Evolutionary conservation across 2,113 vertebrate genomes (phyloP), one percentile per base, ranked within the genome.

Genomic region (Engystomops pustulosus): DNA sequence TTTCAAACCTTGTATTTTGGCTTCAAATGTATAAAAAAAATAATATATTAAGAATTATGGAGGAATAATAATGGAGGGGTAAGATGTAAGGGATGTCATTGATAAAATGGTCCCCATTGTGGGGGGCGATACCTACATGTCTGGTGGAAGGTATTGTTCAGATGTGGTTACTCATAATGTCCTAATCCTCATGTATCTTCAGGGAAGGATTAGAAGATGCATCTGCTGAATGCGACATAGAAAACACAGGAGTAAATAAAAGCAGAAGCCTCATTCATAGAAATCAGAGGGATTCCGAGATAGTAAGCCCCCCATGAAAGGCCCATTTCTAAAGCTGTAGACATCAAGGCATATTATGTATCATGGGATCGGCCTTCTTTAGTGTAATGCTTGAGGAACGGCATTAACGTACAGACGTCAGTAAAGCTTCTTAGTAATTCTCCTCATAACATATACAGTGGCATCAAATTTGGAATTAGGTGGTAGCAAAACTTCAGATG

Each of bases 121-220:
- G 12, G 8, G 15, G 30, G 14, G 1, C 10, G 9, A 14, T 30
- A 10, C 18, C 27, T 34, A 25, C 27, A n/a, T 1, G 27, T 62
- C 25, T 62, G 60, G 4, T 7, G 27, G 6, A 10, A 65, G 62
- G 32, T 36, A 67, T 67, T 67, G 62, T 36, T 18, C 27, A 67
- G 62, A 67, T 67, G 62, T 67, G 62, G 30, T 67, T 67, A 67
- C 62, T 67, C 32, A 20, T 67, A 67, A 67, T 67, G 9, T 9
- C 34, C 32, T 67, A 36, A 67, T 67, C 62, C 62, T 20, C 15
- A 18, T 67, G 15, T 36, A 67, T 67, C 62, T 67, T 18, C 62
- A 34, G 62, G 62, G 62, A 36, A 67, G 62, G 32, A 67, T 67
- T 67, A 67, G 30, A 67, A 67, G 62, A 36, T 32, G 18, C 15